Percentiles rank a stretch among this genome's conserved stretches.
These are phyloP conservation scores for Oxycera nigricornis DNA, from an alignment of 2,888 invertebrate species.

Conservation along the genomic window DNA sequence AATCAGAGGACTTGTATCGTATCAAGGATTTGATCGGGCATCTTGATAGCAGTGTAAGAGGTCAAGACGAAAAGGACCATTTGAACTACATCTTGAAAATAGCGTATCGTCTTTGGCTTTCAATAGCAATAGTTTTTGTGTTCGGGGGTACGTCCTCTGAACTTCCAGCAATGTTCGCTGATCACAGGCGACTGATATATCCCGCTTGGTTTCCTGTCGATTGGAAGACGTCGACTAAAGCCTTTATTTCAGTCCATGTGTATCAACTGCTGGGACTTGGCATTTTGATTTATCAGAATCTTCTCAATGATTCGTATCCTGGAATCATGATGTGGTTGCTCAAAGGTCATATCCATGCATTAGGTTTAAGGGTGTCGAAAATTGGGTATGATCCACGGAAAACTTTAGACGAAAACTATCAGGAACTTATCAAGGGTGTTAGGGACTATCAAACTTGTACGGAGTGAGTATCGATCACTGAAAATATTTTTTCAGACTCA, in stretches of 20 bases:
- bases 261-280: slow-evolving; percentile 24
- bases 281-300: slow-evolving; percentile 19
- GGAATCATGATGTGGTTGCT: slow-evolving; percentile 13
- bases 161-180: slow-evolving; percentile 1
- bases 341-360: neutral
- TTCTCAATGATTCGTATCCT: slow-evolving; percentile 28
- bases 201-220: slow-evolving; percentile 40
- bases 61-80: slow-evolving; percentile 49
- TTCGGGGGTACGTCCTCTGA: neutral
- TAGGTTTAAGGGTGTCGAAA: neutral
- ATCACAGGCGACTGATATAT: slow-evolving; percentile 1
- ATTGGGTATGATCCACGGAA: slow-evolving; percentile 11
- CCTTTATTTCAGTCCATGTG: neutral
- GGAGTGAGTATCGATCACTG: neutral
- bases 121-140: slow-evolving; percentile 52
- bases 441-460: neutral
- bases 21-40: slow-evolving; percentile 50
- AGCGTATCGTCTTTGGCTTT: slow-evolving; percentile 51
- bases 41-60: slow-evolving; percentile 50
- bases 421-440: slow-evolving; percentile 30
- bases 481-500: neutral
- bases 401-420: slow-evolving; percentile 1
- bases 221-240: slow-evolving; percentile 4
- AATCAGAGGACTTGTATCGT: slow-evolving; percentile 51
- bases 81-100: slow-evolving; percentile 49